Conservation (phyloP, 1,140 invertebrate species). For the Saccostrea cuccullata region DNA sequence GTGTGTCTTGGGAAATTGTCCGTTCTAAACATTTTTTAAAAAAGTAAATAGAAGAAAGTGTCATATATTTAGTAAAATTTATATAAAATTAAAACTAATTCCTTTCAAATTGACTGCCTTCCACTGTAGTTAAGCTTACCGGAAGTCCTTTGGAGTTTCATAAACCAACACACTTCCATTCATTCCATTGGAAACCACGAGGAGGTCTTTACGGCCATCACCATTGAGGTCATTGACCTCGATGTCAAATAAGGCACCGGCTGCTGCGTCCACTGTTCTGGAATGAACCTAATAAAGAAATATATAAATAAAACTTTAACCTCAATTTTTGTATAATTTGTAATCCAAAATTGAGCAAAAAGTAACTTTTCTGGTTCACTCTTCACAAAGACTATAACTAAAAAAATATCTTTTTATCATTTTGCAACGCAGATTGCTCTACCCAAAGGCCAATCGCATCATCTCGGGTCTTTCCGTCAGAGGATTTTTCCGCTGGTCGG, state of each 20-base stretch:
- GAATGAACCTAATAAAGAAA: slow-evolving; percentile 65
- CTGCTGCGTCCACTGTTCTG: slow-evolving; percentile 71
- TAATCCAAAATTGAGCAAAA: too few relatives aligned
- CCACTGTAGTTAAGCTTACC: slow-evolving; percentile 55
- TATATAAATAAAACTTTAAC: too few relatives aligned
- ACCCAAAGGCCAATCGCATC: too few relatives aligned
- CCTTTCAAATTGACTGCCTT: background rate
- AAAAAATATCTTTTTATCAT: too few relatives aligned
- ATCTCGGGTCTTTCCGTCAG: too few relatives aligned
- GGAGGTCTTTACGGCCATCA: slow-evolving; percentile 75
- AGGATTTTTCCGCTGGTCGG: too few relatives aligned
- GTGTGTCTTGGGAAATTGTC: slow-evolving; percentile 68
- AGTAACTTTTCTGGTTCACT: too few relatives aligned
- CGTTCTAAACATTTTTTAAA: slow-evolving; percentile 57
- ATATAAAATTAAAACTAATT: background rate
- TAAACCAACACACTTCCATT: slow-evolving; percentile 74
- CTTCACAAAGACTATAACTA: too few relatives aligned
- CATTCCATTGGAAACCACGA: slow-evolving; percentile 64
- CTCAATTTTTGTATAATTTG: too few relatives aligned
- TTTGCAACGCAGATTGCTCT: too few relatives aligned
- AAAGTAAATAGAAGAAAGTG: background rate
- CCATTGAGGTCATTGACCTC: slow-evolving; percentile 75
- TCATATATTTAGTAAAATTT: too few relatives aligned
- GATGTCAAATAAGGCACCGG: slow-evolving; percentile 77
- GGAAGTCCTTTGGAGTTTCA: slow-evolving; percentile 76